phyloP scores from a whole-genome alignment of 2,888 invertebrate species.

The Troides oblongomaculatus region DNA sequence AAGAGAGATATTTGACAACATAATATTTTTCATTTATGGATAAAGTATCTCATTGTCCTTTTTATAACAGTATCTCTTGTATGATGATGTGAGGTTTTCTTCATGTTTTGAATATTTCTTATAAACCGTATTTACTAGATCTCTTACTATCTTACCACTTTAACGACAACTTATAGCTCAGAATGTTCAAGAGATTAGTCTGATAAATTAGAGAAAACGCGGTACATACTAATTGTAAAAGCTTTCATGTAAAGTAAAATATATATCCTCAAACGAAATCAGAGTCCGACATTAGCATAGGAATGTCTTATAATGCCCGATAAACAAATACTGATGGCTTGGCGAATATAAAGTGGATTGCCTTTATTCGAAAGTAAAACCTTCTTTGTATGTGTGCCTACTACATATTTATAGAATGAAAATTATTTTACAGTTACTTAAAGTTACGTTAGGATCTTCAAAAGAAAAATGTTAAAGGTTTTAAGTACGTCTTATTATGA shows the following conservation, averaged over 20 bases:
- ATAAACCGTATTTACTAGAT: too few relatives aligned
- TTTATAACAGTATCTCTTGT: too few relatives aligned
- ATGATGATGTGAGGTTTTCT: too few relatives aligned
- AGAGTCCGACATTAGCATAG: slow-evolving; percentile 20
- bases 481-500: too few relatives aligned
- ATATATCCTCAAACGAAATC: slow-evolving; percentile 12
- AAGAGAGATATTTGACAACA: too few relatives aligned
- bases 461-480: too few relatives aligned
- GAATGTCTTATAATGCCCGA: slow-evolving; percentile 25
- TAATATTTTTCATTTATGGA: too few relatives aligned
- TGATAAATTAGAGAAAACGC: not conserved
- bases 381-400: slow-evolving; percentile 3
- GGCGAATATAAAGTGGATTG: slow-evolving; percentile 23
- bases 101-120: too few relatives aligned
- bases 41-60: too few relatives aligned
- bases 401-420: slow-evolving; percentile 4
- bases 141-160: too few relatives aligned
- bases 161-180: not conserved
- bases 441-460: not conserved
- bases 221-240: slow-evolving; percentile 15
- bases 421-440: slow-evolving; percentile 1
- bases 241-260: slow-evolving; percentile 21
- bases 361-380: slow-evolving; percentile 17
- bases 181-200: not conserved
- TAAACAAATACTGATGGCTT: slow-evolving; percentile 26